Base-by-base conservation (phyloP, 2,113 vertebrate genomes). In the Pycnonotus jocosus region DNA sequence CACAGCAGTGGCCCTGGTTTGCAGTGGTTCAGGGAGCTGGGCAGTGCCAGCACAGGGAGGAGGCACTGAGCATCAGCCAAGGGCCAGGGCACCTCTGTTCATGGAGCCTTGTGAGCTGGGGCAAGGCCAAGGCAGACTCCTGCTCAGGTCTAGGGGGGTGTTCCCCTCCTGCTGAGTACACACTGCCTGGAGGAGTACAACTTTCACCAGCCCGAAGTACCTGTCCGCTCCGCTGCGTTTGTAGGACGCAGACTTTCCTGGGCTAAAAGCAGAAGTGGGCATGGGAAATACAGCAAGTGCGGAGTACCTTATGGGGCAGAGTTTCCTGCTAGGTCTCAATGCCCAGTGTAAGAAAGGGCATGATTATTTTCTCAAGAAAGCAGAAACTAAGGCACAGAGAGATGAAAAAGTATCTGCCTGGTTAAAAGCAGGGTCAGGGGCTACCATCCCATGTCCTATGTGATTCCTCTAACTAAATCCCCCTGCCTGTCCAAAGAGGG, bases 1-100 rank as follows among this genome's bases (percentile, higher is more conserved):
- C 53, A 76, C 0, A 2, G 9, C 38, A 3, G 1, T 40, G 16
- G 4, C 12, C 12, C 4, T 1, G 0, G 1, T 28, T 31, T 53
- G 61, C 47, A 77, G 17, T 5, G 1, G 17, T 3, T 1, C 1
- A 3, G 17, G 21, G 5, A 57, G 10, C 2, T 54, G 35, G 27
- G 23, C 42, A 79, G 42, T 2, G 1, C 25, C 8, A 5, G 33
- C 45, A 47, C 2, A 1, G 15, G 24, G 31, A 77, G 5, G 6
- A 64, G 24, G 11, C 0, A 1, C 27, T 42, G 15, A 25, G 8
- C 60, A 58, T 20, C 7, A 2, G 33, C 19, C 27, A 56, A 70
- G 30, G 21, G 33, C 21, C 0, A 1, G 37, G n/a, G 23, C 5
- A 64, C 1, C 37, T 85, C 24, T 86, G 10, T 15, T 8, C 7